Conservation (phyloP, 2,113 vertebrate species). For the Tachysurus vachellii region DNA sequence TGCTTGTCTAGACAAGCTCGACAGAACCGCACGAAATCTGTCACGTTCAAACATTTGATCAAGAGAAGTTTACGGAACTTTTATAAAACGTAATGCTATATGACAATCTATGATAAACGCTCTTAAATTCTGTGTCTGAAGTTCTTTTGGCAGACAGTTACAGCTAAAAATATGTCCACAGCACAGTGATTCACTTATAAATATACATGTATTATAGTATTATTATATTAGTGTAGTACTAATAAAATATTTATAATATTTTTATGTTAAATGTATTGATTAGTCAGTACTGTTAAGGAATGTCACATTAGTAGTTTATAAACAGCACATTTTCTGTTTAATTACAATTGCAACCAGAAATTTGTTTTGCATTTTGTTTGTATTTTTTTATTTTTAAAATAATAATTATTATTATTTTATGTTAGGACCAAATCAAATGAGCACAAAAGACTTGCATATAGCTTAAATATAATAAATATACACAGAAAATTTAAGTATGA, state of each 20-base stretch:
- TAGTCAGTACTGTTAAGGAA: background rate
- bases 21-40: constrained; percentile 34
- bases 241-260: background rate
- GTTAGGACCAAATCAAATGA: background rate
- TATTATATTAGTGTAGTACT: no score
- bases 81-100: background rate
- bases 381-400: background rate
- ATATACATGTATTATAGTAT: background rate
- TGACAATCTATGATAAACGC: background rate
- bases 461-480: background rate
- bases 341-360: background rate
- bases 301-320: background rate
- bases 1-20: constrained; percentile 38
- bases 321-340: background rate
- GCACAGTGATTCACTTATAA: background rate
- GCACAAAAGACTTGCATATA: background rate
- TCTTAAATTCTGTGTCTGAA: background rate
- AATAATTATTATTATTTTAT: background rate
- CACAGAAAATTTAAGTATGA: background rate
- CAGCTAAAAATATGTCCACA: background rate
- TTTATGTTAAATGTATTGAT: background rate
- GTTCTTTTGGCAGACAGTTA: background rate
- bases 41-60: constrained; percentile 41
- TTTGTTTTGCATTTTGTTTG: background rate
- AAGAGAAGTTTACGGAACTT: constrained; percentile 15